A percentile compares a stretch with the other conserved stretches of the same genome.
phyloP scores from a whole-genome alignment of 2,888 invertebrate genomes.

The Agrochola lota region DNA sequence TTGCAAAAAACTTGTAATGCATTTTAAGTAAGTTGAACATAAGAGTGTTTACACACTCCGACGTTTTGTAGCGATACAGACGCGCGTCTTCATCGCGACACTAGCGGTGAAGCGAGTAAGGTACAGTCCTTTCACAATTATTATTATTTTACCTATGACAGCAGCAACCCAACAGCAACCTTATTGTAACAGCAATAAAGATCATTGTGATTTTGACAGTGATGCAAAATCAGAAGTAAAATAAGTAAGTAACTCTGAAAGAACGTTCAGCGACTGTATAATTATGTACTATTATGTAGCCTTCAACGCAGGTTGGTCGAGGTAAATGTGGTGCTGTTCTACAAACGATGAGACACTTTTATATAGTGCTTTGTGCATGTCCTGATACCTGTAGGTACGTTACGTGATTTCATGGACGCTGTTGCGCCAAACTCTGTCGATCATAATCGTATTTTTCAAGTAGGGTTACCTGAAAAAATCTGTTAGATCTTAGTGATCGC shows the following conservation, averaged over 20 bases:
- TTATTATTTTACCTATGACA: neutral
- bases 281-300: neutral
- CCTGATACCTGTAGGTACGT: too few relatives aligned
- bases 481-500: neutral
- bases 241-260: neutral
- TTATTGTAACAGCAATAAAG: neutral
- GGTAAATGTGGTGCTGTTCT: neutral
- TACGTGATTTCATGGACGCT: neutral
- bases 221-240: too few relatives aligned
- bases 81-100: neutral
- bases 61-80: neutral
- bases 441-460: neutral
- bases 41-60: neutral
- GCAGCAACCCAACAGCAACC: neutral
- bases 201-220: neutral
- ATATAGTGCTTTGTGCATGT: neutral
- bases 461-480: neutral
- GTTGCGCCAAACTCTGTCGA: neutral
- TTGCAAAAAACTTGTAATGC: constrained; percentile 5
- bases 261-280: neutral
- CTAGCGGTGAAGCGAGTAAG: neutral
- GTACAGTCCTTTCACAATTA: neutral
- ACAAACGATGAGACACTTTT: neutral
- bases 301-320: neutral
- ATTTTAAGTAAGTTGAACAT: constrained; percentile 3